phyloP scores from a whole-genome alignment of 2,797 vertebrate genomes.

The Lithobates sylvaticus region DNA sequence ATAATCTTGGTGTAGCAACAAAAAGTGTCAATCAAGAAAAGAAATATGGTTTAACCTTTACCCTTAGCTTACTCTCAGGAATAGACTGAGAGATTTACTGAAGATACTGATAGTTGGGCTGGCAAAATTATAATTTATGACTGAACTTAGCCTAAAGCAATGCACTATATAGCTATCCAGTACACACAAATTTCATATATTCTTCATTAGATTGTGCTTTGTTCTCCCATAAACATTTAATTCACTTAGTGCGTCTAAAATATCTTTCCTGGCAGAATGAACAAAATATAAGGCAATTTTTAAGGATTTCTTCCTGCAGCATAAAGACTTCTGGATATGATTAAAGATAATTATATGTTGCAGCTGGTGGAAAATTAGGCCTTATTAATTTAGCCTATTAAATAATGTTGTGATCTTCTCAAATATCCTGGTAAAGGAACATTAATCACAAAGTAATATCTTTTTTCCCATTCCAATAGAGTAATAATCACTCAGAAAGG shows the following conservation, averaged over 20 bases:
- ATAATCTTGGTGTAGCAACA: too few species aligned
- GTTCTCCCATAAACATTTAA: constrained; percentile 13
- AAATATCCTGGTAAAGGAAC: constrained; percentile 16
- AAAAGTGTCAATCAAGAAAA: too few species aligned
- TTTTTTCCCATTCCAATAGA: background rate
- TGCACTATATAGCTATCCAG: too few species aligned
- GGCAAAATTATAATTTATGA: too few species aligned
- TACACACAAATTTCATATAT: too few species aligned
- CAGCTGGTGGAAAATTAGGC: constrained; percentile 1
- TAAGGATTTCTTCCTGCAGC: background rate
- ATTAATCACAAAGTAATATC: constrained; percentile 19
- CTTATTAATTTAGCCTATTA: constrained; percentile 22
- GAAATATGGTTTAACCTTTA: too few species aligned
- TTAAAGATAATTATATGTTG: constrained; percentile 18
- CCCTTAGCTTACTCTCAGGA: too few species aligned
- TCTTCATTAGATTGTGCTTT: constrained; percentile 2
- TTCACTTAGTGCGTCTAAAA: constrained; percentile 1
- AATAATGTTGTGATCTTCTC: constrained; percentile 10
- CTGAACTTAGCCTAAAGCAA: too few species aligned
- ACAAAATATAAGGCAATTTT: background rate
- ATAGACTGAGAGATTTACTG: too few species aligned
- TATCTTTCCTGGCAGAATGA: constrained; percentile 2
- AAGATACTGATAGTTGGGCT: too few species aligned
- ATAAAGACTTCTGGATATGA: background rate
- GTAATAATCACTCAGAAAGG: background rate